Evolutionary conservation across 2,113 vertebrate genomes (phyloP).

Genomic region (Actenoides hombroni): DNA sequence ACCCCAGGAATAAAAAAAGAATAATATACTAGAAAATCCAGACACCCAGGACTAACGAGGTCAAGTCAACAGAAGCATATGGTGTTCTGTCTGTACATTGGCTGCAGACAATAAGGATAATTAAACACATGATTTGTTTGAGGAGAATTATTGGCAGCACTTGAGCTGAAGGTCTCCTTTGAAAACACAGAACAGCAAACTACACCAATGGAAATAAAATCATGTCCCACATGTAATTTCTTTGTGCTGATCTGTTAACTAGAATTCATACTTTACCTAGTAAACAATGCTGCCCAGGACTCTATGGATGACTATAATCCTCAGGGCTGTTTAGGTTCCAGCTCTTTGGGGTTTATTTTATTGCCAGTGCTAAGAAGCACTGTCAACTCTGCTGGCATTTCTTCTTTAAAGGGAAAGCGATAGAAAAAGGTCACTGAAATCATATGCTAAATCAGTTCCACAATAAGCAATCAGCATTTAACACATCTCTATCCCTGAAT

Average conservation of each 20-base stretch:
- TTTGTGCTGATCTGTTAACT: background rate
- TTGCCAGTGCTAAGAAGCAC: background rate
- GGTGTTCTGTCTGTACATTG: constrained; percentile 31
- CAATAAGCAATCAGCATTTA: constrained; percentile 26
- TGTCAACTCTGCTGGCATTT: background rate
- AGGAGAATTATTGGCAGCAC: constrained; percentile 9
- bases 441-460: background rate
- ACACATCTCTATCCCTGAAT: background rate
- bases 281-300: background rate
- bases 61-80: constrained; percentile 64
- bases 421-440: constrained; percentile 13
- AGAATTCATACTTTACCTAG: background rate
- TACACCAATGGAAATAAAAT: background rate
- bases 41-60: constrained; percentile 13
- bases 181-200: background rate
- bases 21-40: constrained; percentile 4
- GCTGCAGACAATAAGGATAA: constrained; percentile 55
- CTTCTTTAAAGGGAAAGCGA: background rate
- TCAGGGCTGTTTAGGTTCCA: background rate
- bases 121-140: constrained; percentile 41
- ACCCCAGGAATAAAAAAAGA: background rate
- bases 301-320: background rate
- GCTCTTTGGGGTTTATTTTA: background rate
- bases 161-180: background rate
- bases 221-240: background rate